Evolutionary conservation across 2,888 invertebrate genomes (phyloP).

Genomic region (Caenorhabditis sulstoni): DNA sequence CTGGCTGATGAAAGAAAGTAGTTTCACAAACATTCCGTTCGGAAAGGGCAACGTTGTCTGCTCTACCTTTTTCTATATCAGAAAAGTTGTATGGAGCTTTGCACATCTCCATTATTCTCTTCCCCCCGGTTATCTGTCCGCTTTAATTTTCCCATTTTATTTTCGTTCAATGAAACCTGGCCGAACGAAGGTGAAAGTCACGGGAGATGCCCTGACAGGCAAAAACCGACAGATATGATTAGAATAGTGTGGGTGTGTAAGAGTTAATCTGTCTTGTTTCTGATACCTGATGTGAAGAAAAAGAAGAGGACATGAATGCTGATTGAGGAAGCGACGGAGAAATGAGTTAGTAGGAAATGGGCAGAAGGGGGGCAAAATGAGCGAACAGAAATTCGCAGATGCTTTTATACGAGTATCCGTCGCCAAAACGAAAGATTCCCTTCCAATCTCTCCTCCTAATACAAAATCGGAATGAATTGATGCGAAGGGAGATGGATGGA

Average conservation of each 20-base stretch:
- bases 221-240: constrained; percentile 36
- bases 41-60: not conserved
- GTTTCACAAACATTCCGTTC: constrained; percentile 29
- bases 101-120: not conserved
- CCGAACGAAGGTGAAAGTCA: constrained; percentile 18
- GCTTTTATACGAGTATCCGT: not conserved
- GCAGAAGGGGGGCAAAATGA: not conserved
- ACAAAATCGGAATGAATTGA: constrained; percentile 6
- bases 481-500: constrained; percentile 4
- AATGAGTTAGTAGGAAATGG: no score
- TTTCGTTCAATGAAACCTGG: constrained; percentile 12
- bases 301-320: constrained; percentile 12
- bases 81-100: no score
- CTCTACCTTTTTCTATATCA: not conserved
- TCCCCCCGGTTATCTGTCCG: no score
- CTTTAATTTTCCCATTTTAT: no score
- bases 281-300: constrained; percentile 35
- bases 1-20: constrained; percentile 23
- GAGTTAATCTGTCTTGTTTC: constrained; percentile 41
- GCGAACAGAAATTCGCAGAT: not conserved
- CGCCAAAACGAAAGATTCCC: not conserved
- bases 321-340: no score
- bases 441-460: constrained; percentile 7
- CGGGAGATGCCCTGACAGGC: constrained; percentile 1
- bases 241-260: constrained; percentile 40